These are phyloP conservation scores for Mellilla xanthometata DNA, from an alignment of 2,888 invertebrate genomes.

Conservation along the genomic window DNA sequence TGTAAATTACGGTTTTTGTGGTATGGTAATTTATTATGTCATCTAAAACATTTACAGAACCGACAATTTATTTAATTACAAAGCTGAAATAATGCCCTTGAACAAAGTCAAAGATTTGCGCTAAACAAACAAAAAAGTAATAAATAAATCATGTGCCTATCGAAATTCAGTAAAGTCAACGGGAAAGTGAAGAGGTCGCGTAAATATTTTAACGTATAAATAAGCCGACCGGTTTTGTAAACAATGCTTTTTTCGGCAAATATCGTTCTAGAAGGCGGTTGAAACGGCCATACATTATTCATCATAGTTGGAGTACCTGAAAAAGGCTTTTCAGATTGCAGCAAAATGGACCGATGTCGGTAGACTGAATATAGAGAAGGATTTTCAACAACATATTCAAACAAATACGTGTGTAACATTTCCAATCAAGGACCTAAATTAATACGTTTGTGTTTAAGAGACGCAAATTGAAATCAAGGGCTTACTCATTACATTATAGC, in stretches of 20 bases:
- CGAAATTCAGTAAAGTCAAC: neutral
- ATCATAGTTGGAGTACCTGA: constrained; percentile 14
- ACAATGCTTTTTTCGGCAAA: constrained; percentile 15
- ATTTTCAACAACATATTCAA: too few relatives aligned
- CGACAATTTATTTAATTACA: too few relatives aligned
- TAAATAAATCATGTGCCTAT: neutral
- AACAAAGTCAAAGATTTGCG: neutral
- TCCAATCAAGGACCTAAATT: too few relatives aligned
- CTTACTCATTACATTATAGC: too few relatives aligned
- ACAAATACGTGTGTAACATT: too few relatives aligned
- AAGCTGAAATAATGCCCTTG: too few relatives aligned
- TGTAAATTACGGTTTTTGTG: too few relatives aligned
- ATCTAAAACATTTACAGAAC: too few relatives aligned
- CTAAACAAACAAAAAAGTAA: neutral
- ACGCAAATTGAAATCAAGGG: too few relatives aligned
- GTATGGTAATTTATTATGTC: too few relatives aligned
- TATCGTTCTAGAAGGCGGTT: constrained; percentile 16
- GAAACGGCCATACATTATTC: constrained; percentile 27
- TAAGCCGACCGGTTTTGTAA: constrained; percentile 15
- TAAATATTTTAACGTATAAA: constrained; percentile 18
- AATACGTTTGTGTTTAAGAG: too few relatives aligned
- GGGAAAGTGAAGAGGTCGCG: constrained; percentile 3
- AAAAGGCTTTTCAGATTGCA: constrained; percentile 8
- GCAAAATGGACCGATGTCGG: constrained; percentile 6
- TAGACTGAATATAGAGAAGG: too few relatives aligned